Evolutionary conservation across 2,797 vertebrate species (phyloP), one percentile per base, ranked within the genome.

Genomic region (Loriculus beryllinus): DNA sequence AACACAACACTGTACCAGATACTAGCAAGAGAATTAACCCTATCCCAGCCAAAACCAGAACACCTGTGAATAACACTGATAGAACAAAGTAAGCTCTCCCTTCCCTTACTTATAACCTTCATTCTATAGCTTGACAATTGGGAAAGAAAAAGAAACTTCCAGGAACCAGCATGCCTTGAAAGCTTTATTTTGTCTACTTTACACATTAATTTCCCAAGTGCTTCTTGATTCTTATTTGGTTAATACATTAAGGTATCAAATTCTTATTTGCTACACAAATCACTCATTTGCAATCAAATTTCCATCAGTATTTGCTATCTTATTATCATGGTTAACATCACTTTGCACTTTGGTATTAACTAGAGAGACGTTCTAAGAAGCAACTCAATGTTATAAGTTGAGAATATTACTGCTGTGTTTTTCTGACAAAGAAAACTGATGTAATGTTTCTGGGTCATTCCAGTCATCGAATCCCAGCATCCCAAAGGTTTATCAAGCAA

Each of bases 201-300:
- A 88, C 93, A 95, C 94, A 86, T 92, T 96, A 93, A 96, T 96
- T 96, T 96, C 94, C 94, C 95, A 69, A 92, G 93, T 92, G 95
- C 86, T 96, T 82, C 49, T 59, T 40, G 63, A 95, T 67, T 95
- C 82, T 84, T 95, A 90, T 83, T 95, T 86, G 59, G 85, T 91
- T 95, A 95, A 90, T 83, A 79, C 91, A 91, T 92, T 92, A 90
- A 35, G 57, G 63, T 83, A 95, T 56, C 85, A 88, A 90, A 90
- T 93, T 95, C 80, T 91, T 92, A 92, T 95, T 95, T 95, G 82
- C 74, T 88, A 86, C 85, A 10, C 81, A 95, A 96, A 95, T 95
- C 22, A 7, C 63, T 93, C 88, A 78, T 96, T 96, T 95, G 80
- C 91, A 90, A 92, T 95, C 88, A 95, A 82, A 95, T 95, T 95